Evolutionary conservation across 2,888 invertebrate species (phyloP), one percentile per base, ranked within the genome.

Genomic region (Megamerina dolium): DNA sequence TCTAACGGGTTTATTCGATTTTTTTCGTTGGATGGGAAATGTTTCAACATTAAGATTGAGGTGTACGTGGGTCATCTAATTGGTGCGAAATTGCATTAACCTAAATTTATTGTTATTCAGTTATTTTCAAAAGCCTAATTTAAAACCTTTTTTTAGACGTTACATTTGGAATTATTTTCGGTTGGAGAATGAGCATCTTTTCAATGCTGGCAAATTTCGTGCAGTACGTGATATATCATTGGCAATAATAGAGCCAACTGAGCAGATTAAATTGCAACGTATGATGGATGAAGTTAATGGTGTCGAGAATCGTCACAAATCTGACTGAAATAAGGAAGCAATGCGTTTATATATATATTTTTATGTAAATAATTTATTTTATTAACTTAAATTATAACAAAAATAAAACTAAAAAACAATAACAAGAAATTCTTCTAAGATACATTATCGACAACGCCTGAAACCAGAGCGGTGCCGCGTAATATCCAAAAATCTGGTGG

Each of bases 131-230:
- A n/a, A n/a, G n/a, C n/a, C 12, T 31, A 61, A n/a, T n/a, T n/a
- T n/a, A n/a, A n/a, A n/a, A n/a, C n/a, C n/a, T n/a, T n/a, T n/a
- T 35, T 41, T 13, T 66, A 86, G 89, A 65, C 80, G 97, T 45
- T 97, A 96, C 74, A 82, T 97, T 33, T 99, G 97, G 97, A 97
- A 97, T 73, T 99, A 91, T 74, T 92, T 97, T 75, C 94, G 97
- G 0, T 72, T 97, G 60, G 97, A 97, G 74, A 96, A 99, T 74
- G 97, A 97, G 67, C 97, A 99, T 70, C 74, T 99, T 35, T 97
- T 96, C 75, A 97, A 99, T 74, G 96, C 95, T 73, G 97, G 97
- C 66, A 85, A 87, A 74, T 99, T 99, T 77, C 78, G 97, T 57
- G 97, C 97, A 3, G 96, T 97, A 0, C 75, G 97, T 4, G 97